Evolutionary conservation across 1,140 invertebrate genomes (phyloP).

Genomic region (Teleopsis dalmanni): DNA sequence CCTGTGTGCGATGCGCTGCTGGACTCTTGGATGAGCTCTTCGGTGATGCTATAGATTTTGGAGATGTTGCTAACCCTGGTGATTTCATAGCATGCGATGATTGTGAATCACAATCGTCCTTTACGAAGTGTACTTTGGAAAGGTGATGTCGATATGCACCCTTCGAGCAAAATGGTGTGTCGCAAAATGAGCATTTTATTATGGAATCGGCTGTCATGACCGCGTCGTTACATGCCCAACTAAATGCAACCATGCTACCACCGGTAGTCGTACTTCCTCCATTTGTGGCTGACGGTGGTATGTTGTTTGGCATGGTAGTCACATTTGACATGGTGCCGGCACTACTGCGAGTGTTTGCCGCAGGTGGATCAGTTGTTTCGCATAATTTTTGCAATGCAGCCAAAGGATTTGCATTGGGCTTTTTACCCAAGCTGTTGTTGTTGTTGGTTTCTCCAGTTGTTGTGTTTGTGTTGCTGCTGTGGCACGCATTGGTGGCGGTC

Average conservation of each 20-base stretch:
- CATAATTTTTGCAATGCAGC: constrained; percentile 90
- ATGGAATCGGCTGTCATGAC: constrained; percentile 73
- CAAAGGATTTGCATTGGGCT: constrained; percentile 74
- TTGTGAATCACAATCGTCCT: constrained; percentile 76
- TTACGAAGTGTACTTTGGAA: constrained; percentile 94
- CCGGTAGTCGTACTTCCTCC: constrained; percentile 48
- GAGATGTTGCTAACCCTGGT: constrained; percentile 34
- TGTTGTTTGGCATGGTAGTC: constrained; percentile 10
- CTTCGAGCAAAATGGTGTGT: constrained; percentile 92
- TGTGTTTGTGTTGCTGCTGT: constrained; percentile 41
- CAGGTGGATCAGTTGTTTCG: constrained; percentile 74
- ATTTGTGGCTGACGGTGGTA: constrained; percentile 28
- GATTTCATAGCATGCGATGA: constrained; percentile 33
- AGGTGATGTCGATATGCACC: constrained; percentile 93
- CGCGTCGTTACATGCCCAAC: constrained; percentile 88
- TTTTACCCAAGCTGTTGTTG: constrained; percentile 39
- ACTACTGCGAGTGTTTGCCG: constrained; percentile 25
- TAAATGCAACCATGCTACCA: constrained; percentile 83
- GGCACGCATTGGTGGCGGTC: constrained; percentile 33
- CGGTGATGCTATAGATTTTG: constrained; percentile 30
- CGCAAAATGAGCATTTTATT: constrained; percentile 94
- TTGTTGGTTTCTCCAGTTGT: constrained; percentile 36
- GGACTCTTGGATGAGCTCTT: constrained; percentile 34
- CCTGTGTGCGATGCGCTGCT: constrained; percentile 15
- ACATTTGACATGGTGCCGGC: constrained; percentile 15